phyloP scores from a whole-genome alignment of 2,888 invertebrate species.

The Drosophila koepferae region DNA sequence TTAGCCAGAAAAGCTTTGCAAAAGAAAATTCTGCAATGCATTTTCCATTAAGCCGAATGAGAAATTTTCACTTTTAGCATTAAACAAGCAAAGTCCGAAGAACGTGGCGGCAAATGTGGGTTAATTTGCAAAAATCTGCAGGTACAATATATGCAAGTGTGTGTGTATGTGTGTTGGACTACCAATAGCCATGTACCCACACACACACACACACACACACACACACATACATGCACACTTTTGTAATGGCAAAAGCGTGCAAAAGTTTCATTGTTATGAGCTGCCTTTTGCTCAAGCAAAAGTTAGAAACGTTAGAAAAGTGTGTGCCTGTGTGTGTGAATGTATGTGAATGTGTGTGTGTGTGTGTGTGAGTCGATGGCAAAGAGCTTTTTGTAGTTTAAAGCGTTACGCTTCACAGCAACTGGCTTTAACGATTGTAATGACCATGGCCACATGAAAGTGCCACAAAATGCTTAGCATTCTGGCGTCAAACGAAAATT shows the following conservation, averaged over 20 bases:
- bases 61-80: slow-evolving; percentile 45
- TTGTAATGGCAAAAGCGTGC: slow-evolving; percentile 36
- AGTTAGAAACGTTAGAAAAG: slow-evolving; percentile 44
- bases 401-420: slow-evolving; percentile 56
- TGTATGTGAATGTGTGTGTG: too few species aligned
- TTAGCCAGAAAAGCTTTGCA: slow-evolving; percentile 29
- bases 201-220: slow-evolving; percentile 14
- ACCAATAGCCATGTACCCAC: slow-evolving; percentile 25
- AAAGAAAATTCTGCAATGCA: slow-evolving; percentile 49
- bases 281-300: slow-evolving; percentile 54
- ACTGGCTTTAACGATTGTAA: slow-evolving; percentile 38
- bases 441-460: slow-evolving; percentile 22
- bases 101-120: slow-evolving; percentile 68
- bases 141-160: slow-evolving; percentile 28
- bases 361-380: slow-evolving; percentile 11
- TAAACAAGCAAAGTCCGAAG: slow-evolving; percentile 25
- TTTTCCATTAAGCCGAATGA: slow-evolving; percentile 50
- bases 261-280: slow-evolving; percentile 74
- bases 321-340: neutral
- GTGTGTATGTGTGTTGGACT: slow-evolving; percentile 1
- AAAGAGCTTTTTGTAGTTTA: slow-evolving; percentile 59
- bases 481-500: slow-evolving; percentile 34
- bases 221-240: neutral
- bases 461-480: slow-evolving; percentile 21
- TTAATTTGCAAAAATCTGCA: slow-evolving; percentile 74